Evolutionary conservation across 2,888 invertebrate species (phyloP).

Genomic region (Drosophila rellima): DNA sequence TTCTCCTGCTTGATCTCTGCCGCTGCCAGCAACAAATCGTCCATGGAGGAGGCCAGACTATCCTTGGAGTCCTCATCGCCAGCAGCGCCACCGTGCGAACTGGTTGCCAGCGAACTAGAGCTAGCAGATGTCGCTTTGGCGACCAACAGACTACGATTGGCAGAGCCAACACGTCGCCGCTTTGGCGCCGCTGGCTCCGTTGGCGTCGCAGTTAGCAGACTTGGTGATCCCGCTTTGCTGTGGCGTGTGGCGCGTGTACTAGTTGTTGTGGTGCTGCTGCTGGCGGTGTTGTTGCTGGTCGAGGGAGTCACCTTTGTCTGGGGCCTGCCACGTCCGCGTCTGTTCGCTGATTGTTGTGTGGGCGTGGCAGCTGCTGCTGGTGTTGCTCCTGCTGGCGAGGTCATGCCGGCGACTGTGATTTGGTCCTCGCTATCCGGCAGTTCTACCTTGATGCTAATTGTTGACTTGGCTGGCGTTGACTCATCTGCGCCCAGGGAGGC

Average conservation of each 20-base stretch:
- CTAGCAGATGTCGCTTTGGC: slow-evolving; percentile 58
- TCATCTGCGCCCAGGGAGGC: slow-evolving; percentile 21
- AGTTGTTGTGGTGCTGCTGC: slow-evolving; percentile 57
- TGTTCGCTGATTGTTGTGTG: slow-evolving; percentile 33
- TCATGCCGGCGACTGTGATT: slow-evolving; percentile 6
- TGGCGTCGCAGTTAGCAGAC: slow-evolving; percentile 47
- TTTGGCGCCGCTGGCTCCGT: slow-evolving; percentile 48
- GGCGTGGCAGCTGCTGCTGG: slow-evolving; percentile 23
- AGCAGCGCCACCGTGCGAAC: slow-evolving; percentile 38
- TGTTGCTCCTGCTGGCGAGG: slow-evolving; percentile 42
- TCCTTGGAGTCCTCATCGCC: slow-evolving; percentile 84
- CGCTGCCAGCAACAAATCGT: slow-evolving; percentile 74
- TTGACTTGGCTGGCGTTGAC: slow-evolving; percentile 29
- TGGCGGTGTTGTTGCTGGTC: slow-evolving; percentile 31
- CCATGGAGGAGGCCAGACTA: slow-evolving; percentile 81
- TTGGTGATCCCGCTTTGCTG: slow-evolving; percentile 74
- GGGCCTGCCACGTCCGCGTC: slow-evolving; percentile 71
- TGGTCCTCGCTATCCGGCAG: slow-evolving; percentile 72
- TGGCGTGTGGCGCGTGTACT: slow-evolving; percentile 78
- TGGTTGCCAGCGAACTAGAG: slow-evolving; percentile 47
- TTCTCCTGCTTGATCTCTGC: slow-evolving; percentile 80
- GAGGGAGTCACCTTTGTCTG: slow-evolving; percentile 39
- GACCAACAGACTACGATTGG: slow-evolving; percentile 38
- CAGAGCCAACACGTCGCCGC: slow-evolving; percentile 61
- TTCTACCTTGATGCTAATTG: slow-evolving; percentile 75